Base-by-base conservation (phyloP, 2,888 invertebrate species). In the Polydrusus tereticollis region DNA sequence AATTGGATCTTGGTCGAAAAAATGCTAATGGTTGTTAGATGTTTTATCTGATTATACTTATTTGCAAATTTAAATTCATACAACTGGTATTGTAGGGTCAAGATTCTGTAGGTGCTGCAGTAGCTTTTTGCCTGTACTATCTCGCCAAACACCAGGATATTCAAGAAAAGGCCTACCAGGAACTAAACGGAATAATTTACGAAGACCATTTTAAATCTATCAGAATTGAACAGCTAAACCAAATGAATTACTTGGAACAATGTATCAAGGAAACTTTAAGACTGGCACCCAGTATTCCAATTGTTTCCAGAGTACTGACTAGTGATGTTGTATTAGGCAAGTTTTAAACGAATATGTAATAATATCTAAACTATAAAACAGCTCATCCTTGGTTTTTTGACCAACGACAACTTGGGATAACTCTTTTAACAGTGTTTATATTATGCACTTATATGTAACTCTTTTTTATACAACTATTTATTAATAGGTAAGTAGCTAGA, bases 251-350 rank as follows among this genome's bases (percentile, higher is more conserved):
- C 78, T 85, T 92, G 74, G 92, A 92, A 76, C 89, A 89, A 77
- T 92, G 91, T 76, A 90, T 93, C 57, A 92, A 92, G 81, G 92
- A 92, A 80, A 87, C 91, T 0, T 79, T 92, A 60, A 84, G 92
- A 57, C 81, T 92, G 8, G 91, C 89, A 76, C 92, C 93, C 0
- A 91, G 91, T 76, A 91, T 92, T 3, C 90, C 90, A 26, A 88
- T 91, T 77, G 88, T 93, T 78, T 88, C 89, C 1, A 87, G 93
- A 69, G 85, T 84, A 57, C 79, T 91, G 43, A 85, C 85, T 0
- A 89, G 90, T 80, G 87, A 89, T 75, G 85, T 90, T 10, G 83
- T 85, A 68, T 84, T 91, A 75, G 90, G 91, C 90, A 83, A 83
- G 86, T 80, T 20, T 8, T n/a, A n/a, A n/a, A n/a, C n/a, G n/a